These are phyloP conservation scores for Trichosurus vulpecula DNA, from an alignment of 2,797 vertebrate species.

Conservation along the genomic window DNA sequence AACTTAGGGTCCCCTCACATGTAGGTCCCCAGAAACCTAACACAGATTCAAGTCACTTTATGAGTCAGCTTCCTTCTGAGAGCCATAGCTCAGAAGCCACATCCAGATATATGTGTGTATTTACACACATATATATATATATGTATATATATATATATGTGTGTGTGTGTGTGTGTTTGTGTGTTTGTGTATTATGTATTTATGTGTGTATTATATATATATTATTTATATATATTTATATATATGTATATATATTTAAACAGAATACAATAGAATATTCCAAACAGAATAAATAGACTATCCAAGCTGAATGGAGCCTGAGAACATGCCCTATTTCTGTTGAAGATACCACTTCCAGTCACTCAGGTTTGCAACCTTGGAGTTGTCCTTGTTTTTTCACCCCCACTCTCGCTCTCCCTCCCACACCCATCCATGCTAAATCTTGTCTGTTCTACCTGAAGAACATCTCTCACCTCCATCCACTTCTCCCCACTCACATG, in stretches of 20 bases:
- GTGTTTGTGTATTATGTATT: no score
- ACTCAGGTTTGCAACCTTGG: neutral
- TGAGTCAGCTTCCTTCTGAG: neutral
- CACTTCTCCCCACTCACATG: neutral
- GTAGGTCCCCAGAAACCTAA: neutral
- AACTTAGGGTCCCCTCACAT: neutral
- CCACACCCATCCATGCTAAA: neutral
- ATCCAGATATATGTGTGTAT: no score
- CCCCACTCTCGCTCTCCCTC: neutral
- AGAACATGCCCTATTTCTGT: neutral
- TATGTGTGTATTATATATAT: no score
- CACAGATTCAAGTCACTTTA: neutral
- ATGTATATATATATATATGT: no score
- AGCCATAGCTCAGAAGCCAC: neutral
- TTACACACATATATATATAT: neutral
- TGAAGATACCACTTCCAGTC: neutral
- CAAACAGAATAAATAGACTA: no score
- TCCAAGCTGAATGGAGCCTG: neutral
- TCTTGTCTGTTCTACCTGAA: neutral
- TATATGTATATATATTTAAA: no score
- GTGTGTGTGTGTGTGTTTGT: no score
- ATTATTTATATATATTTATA: conserved; percentile 3
- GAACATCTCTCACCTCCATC: neutral
- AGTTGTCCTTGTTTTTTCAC: neutral
- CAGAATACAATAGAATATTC: no score